phyloP scores from a whole-genome alignment of 2,888 invertebrate genomes.

The Deilephila elpenor region DNA sequence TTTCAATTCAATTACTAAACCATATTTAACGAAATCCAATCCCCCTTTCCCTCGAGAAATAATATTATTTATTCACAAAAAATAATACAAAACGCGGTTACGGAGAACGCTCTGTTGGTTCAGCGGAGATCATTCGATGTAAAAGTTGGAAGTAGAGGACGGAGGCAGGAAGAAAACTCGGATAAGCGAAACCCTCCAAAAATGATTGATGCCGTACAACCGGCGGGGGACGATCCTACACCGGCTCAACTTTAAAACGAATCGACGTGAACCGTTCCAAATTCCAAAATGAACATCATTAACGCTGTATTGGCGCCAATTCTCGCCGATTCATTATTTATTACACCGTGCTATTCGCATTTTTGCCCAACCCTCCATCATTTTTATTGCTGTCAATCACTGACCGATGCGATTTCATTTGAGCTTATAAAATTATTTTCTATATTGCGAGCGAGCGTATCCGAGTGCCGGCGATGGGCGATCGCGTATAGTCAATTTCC shows the following conservation, averaged over 20 bases:
- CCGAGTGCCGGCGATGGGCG: slow-evolving; percentile 48
- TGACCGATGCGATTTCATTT: slow-evolving; percentile 50
- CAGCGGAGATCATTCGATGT: slow-evolving; percentile 82
- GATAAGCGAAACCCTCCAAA: slow-evolving; percentile 85
- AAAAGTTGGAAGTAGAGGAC: slow-evolving; percentile 76
- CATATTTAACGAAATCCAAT: slow-evolving; percentile 85
- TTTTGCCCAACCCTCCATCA: slow-evolving; percentile 46
- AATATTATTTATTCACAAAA: slow-evolving; percentile 85
- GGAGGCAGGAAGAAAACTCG: slow-evolving; percentile 81
- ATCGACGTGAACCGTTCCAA: slow-evolving; percentile 79
- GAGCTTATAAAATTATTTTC: slow-evolving; percentile 43
- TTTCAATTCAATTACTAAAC: slow-evolving; percentile 85
- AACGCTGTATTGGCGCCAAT: slow-evolving; percentile 70
- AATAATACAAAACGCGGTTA: slow-evolving; percentile 82
- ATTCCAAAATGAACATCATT: slow-evolving; percentile 82
- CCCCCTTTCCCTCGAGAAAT: slow-evolving; percentile 82
- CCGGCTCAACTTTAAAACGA: slow-evolving; percentile 75
- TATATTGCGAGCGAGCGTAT: slow-evolving; percentile 61
- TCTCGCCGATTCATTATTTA: slow-evolving; percentile 71
- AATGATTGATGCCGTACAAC: slow-evolving; percentile 82
- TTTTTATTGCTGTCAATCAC: slow-evolving; percentile 68
- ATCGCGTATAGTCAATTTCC: slow-evolving; percentile 77
- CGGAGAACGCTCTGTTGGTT: slow-evolving; percentile 80
- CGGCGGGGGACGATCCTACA: slow-evolving; percentile 67
- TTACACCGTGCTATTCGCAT: slow-evolving; percentile 48